Evolutionary conservation across 2,113 vertebrate genomes (phyloP).

Genomic region (Petaurus breviceps): DNA sequence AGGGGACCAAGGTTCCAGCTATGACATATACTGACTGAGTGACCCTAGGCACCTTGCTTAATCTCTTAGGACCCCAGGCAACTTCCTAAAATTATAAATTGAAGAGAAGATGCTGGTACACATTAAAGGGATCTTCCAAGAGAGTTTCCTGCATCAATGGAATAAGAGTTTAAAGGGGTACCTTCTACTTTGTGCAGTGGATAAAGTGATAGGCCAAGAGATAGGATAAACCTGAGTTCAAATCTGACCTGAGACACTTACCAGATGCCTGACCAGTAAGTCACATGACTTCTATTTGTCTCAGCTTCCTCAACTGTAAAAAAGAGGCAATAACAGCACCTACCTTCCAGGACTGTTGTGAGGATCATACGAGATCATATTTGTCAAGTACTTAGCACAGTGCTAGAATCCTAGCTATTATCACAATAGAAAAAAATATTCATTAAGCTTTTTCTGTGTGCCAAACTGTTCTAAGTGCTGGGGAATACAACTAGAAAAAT

Average conservation of each 20-base stretch:
- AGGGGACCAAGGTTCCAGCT: neutral
- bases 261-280: neutral
- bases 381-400: neutral
- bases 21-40: neutral
- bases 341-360: neutral
- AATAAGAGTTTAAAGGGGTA: neutral
- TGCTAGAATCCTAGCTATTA: neutral
- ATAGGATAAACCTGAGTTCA: neutral
- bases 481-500: neutral
- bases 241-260: neutral
- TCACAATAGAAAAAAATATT: neutral
- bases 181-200: neutral
- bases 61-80: neutral
- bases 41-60: neutral
- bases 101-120: too few species aligned
- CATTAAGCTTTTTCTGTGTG: neutral
- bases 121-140: neutral
- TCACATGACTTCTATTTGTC: neutral
- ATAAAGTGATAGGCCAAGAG: neutral
- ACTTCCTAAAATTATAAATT: too few species aligned
- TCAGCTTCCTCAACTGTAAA: neutral
- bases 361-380: neutral
- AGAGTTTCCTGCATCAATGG: neutral
- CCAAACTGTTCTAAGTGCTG: neutral
- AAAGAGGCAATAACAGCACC: neutral